A percentile compares a stretch with the other conserved stretches of the same genome.
These are phyloP conservation scores for Anguilla japonica DNA, from an alignment of 2,113 vertebrate genomes.

Conservation along the genomic window DNA sequence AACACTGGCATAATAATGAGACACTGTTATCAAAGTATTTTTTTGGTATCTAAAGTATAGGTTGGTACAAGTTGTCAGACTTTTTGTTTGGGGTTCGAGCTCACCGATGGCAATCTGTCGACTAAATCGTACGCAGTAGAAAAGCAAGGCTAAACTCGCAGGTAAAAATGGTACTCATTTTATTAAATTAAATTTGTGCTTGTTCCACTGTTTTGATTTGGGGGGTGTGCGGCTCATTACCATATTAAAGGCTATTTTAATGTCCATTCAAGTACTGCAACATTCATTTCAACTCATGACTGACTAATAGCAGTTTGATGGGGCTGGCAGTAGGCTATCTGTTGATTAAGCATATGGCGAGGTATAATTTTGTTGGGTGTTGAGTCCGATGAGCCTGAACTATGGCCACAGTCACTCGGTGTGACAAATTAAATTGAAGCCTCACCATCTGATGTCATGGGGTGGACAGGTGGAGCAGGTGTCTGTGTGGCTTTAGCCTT, in stretches of 20 bases:
- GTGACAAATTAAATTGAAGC: background rate
- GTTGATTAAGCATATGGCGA: background rate
- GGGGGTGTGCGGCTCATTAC: background rate
- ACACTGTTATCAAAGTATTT: background rate
- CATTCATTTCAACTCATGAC: background rate
- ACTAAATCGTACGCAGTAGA: background rate
- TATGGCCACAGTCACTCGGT: background rate
- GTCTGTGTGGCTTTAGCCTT: constrained; percentile 30
- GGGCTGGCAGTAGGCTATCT: background rate
- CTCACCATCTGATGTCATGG: background rate
- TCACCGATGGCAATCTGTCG: background rate
- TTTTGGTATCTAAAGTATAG: background rate
- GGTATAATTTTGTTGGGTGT: background rate
- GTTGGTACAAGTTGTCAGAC: background rate
- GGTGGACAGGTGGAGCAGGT: background rate
- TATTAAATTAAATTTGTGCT: background rate
- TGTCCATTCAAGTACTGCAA: background rate
- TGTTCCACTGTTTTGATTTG: background rate
- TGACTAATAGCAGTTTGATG: background rate
- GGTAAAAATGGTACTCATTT: background rate
- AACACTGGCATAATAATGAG: constrained; percentile 18
- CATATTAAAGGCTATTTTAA: background rate
- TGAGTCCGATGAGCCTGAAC: background rate
- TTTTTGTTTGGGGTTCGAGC: background rate
- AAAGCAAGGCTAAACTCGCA: background rate